These are phyloP conservation scores for Disparrhopalites patrizii DNA, from an alignment of 2,888 invertebrate species.

Conservation along the genomic window DNA sequence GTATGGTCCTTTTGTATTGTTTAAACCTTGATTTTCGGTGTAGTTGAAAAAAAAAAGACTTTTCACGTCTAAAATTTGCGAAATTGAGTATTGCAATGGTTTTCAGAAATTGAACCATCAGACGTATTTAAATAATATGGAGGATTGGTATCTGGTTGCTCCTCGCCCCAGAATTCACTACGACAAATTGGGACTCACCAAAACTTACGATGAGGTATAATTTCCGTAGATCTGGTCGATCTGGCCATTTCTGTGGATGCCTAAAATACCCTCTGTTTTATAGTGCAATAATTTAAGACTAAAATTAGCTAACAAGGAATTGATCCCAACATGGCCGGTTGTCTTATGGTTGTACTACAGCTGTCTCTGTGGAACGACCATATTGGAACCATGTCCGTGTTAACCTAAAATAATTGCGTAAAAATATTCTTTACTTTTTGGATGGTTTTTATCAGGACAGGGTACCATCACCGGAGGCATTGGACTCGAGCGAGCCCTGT, in stretches of 20 bases:
- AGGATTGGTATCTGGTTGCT: constrained; percentile 52
- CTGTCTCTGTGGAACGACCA: too few relatives aligned
- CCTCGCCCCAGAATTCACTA: constrained; percentile 49
- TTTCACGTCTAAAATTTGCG: not conserved
- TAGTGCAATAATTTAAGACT: too few relatives aligned
- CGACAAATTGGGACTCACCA: constrained; percentile 31
- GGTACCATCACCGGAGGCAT: constrained; percentile 33
- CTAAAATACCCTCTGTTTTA: too few relatives aligned
- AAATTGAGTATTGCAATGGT: too few relatives aligned
- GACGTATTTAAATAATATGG: constrained; percentile 50
- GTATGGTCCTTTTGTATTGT: not conserved
- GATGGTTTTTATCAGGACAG: constrained; percentile 20
- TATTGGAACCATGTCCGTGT: too few relatives aligned
- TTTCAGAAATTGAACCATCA: constrained; percentile 32
- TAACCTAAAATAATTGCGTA: too few relatives aligned
- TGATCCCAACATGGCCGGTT: too few relatives aligned
- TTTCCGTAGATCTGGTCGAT: too few relatives aligned
- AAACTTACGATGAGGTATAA: constrained; percentile 36
- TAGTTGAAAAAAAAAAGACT: not conserved
- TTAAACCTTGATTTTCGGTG: not conserved
- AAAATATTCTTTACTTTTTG: too few relatives aligned
- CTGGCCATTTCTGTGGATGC: too few relatives aligned
- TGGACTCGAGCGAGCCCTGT: constrained; percentile 30
- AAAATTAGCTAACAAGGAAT: too few relatives aligned
- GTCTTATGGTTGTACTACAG: too few relatives aligned